phyloP scores from a whole-genome alignment of 2,888 invertebrate genomes.

The Acanthosepion lycidas region DNA sequence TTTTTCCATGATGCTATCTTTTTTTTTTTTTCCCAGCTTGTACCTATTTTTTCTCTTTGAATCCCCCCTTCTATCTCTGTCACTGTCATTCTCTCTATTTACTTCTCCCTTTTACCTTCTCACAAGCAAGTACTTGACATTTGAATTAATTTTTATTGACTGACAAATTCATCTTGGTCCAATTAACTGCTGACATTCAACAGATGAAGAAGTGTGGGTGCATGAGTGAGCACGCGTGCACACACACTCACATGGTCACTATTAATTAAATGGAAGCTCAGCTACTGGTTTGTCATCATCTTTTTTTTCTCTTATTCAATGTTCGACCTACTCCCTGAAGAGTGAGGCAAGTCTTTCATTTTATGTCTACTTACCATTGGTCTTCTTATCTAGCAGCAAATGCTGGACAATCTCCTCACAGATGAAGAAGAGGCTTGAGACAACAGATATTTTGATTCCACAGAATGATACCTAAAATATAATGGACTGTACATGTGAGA shows the following conservation, averaged over 20 bases:
- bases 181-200: slow-evolving; percentile 20
- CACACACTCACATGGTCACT: neutral
- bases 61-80: neutral
- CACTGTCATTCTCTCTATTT: neutral
- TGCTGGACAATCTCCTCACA: too few species aligned
- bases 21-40: neutral
- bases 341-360: neutral
- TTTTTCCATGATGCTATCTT: too few species aligned
- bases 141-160: slow-evolving; percentile 33
- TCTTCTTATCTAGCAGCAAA: neutral
- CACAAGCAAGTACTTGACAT: neutral
- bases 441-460: too few species aligned
- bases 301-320: neutral
- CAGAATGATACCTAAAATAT: too few species aligned
- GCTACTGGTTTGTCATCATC: neutral
- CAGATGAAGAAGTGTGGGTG: neutral
- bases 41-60: too few species aligned
- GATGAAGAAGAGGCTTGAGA: too few species aligned
- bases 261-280: neutral
- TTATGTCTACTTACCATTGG: neutral
- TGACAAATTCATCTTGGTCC: slow-evolving; percentile 33
- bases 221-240: neutral
- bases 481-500: too few species aligned
- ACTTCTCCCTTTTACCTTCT: neutral
- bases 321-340: neutral